Evolutionary conservation across 2,113 vertebrate species (phyloP), one percentile per base, ranked within the genome.

Genomic region (Ailuropoda melanoleuca): DNA sequence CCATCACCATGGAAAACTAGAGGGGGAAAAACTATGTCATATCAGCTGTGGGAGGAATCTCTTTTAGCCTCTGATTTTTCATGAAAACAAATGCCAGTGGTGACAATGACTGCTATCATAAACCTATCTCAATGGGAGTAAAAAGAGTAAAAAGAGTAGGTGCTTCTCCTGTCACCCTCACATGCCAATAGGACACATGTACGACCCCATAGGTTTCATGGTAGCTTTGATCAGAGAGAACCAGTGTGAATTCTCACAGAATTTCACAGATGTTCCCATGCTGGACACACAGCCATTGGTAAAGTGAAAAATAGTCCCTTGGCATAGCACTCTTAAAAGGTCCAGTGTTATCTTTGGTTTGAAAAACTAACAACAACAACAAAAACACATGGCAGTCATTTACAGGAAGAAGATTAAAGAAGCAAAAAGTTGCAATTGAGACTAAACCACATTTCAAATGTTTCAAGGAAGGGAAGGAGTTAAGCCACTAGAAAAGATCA

Each of bases 61-160:
- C 26, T 34, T 81, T 34, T n/a, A 90, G 18, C 17, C 4, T 90
- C 55, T 83, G 4, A 89, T 60, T 80, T 94, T 89, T 68, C 77
- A 68, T 48, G 17, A 53, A 86, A 96, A 75, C 4, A 84, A 78
- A 89, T 34, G 34, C 19, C 9, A 88, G 4, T 23, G 5, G 4
- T 95, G n/a, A 68, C 50, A 93, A 31, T 26, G n/a, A 48, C 1
- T n/a, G 9, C 2, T 12, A 23, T 24, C 17, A 14, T 17, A 55
- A 31, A 58, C 3, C 19, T n/a, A 26, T 88, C 56, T 68, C 1
- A 39, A 85, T 0, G 39, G 12, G 4, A 78, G 13, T 43, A n/a
- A 48, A 62, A 46, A 75, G 4, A 62, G 2, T 43, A 43, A 43
- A 55, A 13, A 34, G 31, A 75, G 14, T 31, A 77, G 1, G 4